phyloP scores from a whole-genome alignment of 1,140 invertebrate species.

The Macrobrachium nipponense region DNA sequence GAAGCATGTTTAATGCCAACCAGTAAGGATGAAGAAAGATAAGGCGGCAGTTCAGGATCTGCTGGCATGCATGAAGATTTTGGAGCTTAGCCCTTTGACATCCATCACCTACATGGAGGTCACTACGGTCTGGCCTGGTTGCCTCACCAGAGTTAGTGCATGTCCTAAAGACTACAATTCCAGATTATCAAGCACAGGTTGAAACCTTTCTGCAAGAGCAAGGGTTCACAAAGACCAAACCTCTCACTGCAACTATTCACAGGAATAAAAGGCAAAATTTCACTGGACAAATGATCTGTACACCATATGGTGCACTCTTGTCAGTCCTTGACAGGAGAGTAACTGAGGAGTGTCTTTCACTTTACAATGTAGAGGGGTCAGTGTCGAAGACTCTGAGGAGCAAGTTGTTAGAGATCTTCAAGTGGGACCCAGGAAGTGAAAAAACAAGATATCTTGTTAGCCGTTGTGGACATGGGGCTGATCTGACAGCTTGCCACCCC shows the following conservation, averaged over 20 bases:
- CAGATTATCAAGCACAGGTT: constrained; percentile 13
- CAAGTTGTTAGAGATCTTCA: constrained; percentile 8
- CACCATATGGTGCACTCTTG: neutral
- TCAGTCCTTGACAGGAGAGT: constrained; percentile 4
- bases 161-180: neutral
- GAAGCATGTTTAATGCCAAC: too few relatives aligned
- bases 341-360: constrained; percentile 6
- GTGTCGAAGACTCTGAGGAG: neutral
- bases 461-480: neutral
- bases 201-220: constrained; percentile 4
- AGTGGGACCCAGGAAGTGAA: neutral
- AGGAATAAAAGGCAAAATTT: constrained; percentile 32
- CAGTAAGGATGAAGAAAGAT: too few relatives aligned
- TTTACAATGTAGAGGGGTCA: constrained; percentile 3
- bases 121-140: too few relatives aligned
- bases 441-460: neutral
- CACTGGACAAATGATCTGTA: neutral
- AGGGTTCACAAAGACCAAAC: neutral
- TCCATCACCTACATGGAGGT: neutral
- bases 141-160: neutral
- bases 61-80: constrained; percentile 1
- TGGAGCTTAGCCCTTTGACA: neutral
- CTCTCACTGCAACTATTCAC: constrained; percentile 23
- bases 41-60: constrained; percentile 16
- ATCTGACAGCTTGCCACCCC: neutral